A percentile compares a stretch with the other conserved stretches of the same genome.
Conservation (phyloP, 2,113 vertebrate genomes). For the Ictidomys tridecemlineatus region DNA sequence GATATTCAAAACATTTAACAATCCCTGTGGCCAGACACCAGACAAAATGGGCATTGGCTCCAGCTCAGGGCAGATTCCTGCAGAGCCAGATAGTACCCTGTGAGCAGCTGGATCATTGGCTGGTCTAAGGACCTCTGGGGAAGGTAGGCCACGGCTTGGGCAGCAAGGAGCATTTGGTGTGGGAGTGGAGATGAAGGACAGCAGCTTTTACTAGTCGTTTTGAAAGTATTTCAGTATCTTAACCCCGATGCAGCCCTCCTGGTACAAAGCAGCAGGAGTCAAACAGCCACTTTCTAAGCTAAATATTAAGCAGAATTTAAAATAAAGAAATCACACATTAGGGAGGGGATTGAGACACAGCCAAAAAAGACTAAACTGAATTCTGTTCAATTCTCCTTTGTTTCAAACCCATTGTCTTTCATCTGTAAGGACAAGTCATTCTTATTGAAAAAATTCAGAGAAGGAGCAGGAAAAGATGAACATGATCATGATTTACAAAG, state of each 20-base stretch:
- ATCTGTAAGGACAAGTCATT: neutral
- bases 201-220: neutral
- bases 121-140: neutral
- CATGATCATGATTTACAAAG: neutral
- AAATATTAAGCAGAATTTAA: neutral
- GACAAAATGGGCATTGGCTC: neutral
- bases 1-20: neutral
- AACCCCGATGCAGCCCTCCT: neutral
- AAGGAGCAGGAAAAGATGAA: neutral
- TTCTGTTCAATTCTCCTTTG: neutral
- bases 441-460: neutral
- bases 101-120: neutral
- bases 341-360: neutral
- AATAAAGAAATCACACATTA: neutral
- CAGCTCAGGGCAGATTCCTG: neutral
- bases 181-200: neutral
- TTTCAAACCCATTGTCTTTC: neutral
- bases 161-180: neutral
- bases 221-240: neutral
- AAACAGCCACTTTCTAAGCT: neutral
- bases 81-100: neutral
- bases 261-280: neutral
- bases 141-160: too few species aligned
- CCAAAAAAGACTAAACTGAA: neutral
- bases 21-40: neutral